phyloP scores from a whole-genome alignment of 2,113 vertebrate species.

The Pluvialis apricaria region DNA sequence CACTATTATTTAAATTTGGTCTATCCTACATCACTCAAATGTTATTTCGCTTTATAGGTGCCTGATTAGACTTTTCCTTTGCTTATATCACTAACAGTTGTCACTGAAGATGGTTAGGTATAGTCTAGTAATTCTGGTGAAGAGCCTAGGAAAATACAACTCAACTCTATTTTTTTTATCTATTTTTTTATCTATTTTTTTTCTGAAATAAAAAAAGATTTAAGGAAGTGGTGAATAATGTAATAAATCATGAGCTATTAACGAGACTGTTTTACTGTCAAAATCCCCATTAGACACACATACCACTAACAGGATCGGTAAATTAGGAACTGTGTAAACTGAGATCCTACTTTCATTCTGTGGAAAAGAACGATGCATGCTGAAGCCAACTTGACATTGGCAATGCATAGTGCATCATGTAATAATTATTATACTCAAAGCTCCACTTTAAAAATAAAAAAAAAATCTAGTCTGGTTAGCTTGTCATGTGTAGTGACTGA shows the following conservation, averaged over 20 bases:
- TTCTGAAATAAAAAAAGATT: background rate
- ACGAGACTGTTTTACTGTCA: slow-evolving; percentile 34
- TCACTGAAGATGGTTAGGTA: background rate
- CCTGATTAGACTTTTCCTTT: background rate
- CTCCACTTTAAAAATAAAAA: background rate
- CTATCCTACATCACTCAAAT: accelerated
- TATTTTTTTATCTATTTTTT: background rate
- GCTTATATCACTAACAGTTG: background rate
- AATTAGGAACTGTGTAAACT: slow-evolving; percentile 26
- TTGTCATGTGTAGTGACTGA: background rate
- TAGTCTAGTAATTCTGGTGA: slow-evolving; percentile 13
- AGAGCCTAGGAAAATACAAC: slow-evolving; percentile 50
- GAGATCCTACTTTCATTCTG: background rate
- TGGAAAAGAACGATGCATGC: background rate
- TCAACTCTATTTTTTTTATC: too few species aligned
- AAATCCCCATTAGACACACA: slow-evolving; percentile 34
- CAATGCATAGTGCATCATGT: slow-evolving; percentile 1
- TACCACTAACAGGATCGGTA: background rate
- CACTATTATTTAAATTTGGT: background rate
- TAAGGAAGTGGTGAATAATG: slow-evolving; percentile 37
- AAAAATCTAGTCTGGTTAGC: background rate
- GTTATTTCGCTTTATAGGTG: background rate
- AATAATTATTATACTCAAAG: slow-evolving; percentile 4
- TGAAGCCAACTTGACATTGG: slow-evolving; percentile 12
- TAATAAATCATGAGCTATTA: slow-evolving; percentile 60